phyloP scores from a whole-genome alignment of 2,888 invertebrate species.

The Teinopalpus imperialis region DNA sequence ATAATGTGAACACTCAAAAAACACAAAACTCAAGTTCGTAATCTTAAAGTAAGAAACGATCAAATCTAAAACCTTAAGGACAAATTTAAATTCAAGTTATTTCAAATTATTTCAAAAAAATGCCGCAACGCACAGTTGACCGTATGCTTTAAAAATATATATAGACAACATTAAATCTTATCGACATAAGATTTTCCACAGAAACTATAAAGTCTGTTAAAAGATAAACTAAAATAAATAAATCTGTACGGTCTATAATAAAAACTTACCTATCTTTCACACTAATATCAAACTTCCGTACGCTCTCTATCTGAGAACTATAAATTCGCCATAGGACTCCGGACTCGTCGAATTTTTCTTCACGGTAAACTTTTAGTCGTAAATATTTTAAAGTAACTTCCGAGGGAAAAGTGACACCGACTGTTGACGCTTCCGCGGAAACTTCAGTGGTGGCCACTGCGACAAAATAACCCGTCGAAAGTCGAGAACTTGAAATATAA shows the following conservation, averaged over 20 bases:
- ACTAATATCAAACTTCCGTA: conserved; percentile 60
- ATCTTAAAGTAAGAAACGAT: too few relatives aligned
- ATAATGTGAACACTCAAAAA: too few relatives aligned
- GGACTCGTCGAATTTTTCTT: conserved; percentile 59
- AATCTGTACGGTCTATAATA: conserved; percentile 50
- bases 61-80: too few relatives aligned
- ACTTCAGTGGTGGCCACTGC: conserved; percentile 60
- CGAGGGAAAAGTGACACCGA: conserved; percentile 71
- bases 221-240: conserved; percentile 57
- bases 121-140: too few relatives aligned
- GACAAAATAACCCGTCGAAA: conserved; percentile 72
- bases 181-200: background rate
- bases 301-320: conserved; percentile 61
- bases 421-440: conserved; percentile 64
- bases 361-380: conserved; percentile 63
- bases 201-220: conserved; percentile 30
- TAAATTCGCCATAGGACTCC: conserved; percentile 61
- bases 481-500: conserved; percentile 67
- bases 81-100: too few relatives aligned
- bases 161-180: too few relatives aligned
- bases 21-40: too few relatives aligned
- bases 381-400: conserved; percentile 80
- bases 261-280: conserved; percentile 44
- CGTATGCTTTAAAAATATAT: too few relatives aligned
- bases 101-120: too few relatives aligned